Evolutionary conservation across 2,113 vertebrate genomes (phyloP).

Genomic region (Dasyornis broadbenti): DNA sequence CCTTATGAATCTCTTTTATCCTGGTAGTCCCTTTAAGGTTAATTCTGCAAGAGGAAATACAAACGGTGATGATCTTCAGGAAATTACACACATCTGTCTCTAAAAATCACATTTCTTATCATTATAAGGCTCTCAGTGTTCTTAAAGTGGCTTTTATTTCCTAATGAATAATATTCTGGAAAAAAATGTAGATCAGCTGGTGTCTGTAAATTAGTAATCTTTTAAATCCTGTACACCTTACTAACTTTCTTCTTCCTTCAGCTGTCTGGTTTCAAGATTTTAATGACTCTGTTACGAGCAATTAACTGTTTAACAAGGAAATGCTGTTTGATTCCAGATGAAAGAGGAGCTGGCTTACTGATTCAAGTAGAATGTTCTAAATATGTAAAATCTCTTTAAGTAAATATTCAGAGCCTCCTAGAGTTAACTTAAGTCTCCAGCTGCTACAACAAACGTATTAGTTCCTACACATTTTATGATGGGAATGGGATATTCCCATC

Average conservation of each 20-base stretch:
- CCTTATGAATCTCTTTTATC: not conserved
- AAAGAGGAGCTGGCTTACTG: not conserved
- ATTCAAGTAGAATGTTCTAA: not conserved
- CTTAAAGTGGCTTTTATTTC: constrained; percentile 46
- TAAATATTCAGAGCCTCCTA: not conserved
- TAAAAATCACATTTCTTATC: constrained; percentile 41
- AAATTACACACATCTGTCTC: constrained; percentile 21
- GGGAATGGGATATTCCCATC: not conserved
- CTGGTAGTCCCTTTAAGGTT: not conserved
- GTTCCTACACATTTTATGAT: not conserved
- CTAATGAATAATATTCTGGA: constrained; percentile 33
- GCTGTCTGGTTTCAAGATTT: constrained; percentile 42
- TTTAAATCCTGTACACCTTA: constrained; percentile 29
- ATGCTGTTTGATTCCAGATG: not conserved
- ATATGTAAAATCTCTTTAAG: not conserved
- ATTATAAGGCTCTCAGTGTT: constrained; percentile 20
- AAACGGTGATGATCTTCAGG: not conserved
- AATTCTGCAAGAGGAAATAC: constrained; percentile 39
- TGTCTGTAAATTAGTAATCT: constrained; percentile 59
- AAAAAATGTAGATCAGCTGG: constrained; percentile 54
- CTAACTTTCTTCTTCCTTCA: constrained; percentile 42
- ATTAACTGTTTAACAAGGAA: not conserved
- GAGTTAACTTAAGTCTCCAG: not conserved
- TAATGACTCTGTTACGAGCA: constrained; percentile 11
- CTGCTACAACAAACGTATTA: not conserved